These are phyloP conservation scores for Quadroppia sp. DNA, from an alignment of 2,888 invertebrate species.

Conservation along the genomic window DNA sequence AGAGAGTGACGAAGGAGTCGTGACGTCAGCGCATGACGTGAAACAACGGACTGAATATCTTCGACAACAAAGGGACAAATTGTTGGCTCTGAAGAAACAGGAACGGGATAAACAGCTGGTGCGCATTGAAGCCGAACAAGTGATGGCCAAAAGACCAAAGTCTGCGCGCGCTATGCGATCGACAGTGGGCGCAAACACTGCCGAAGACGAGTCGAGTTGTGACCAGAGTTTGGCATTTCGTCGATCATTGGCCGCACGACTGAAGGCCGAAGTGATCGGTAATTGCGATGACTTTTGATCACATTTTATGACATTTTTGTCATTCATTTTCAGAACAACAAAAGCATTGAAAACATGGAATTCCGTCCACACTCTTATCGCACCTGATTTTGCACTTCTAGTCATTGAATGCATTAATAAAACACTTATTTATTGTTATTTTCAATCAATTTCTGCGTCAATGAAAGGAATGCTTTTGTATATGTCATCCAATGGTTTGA, in stretches of 20 bases:
- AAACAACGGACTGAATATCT: conserved; percentile 77
- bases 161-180: conserved; percentile 71
- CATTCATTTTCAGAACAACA: neutral
- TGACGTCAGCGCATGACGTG: too few species aligned
- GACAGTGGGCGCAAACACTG: conserved; percentile 59
- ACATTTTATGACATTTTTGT: neutral
- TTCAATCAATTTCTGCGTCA: neutral
- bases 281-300: neutral
- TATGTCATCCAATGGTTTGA: too few species aligned
- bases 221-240: conserved; percentile 64
- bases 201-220: conserved; percentile 50
- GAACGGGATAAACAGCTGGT: conserved; percentile 62
- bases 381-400: too few species aligned
- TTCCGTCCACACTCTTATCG: too few species aligned
- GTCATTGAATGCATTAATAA: too few species aligned
- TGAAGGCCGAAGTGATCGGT: conserved; percentile 75
- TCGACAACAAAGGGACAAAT: conserved; percentile 80
- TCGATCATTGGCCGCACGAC: conserved; percentile 73
- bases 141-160: conserved; percentile 59
- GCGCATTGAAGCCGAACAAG: conserved; percentile 51
- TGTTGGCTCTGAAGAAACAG: conserved; percentile 80
- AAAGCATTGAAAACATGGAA: neutral
- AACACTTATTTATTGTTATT: too few species aligned
- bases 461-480: neutral
- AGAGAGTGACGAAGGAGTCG: too few species aligned